Conservation (phyloP, 2,888 invertebrate species). For the Megamerina dolium region DNA sequence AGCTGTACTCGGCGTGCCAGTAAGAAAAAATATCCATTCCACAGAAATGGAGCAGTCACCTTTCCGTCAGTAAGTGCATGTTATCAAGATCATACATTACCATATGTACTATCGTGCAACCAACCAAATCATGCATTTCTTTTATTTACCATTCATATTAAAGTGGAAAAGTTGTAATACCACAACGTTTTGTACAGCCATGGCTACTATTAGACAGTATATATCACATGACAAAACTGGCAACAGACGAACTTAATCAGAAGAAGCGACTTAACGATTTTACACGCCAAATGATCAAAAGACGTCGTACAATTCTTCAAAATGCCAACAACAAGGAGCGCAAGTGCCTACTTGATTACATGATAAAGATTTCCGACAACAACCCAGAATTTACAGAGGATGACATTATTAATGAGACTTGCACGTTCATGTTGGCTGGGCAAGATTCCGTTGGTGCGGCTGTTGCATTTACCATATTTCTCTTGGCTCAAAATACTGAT, state of each 20-base stretch:
- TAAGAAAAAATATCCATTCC: conserved; percentile 35
- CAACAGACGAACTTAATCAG: conserved; percentile 52
- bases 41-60: conserved; percentile 51
- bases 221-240: conserved; percentile 53
- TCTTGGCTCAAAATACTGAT: conserved; percentile 53
- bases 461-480: conserved; percentile 54
- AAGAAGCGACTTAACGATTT: conserved; percentile 50
- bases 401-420: conserved; percentile 57
- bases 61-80: conserved; percentile 52
- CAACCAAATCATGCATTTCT: not conserved
- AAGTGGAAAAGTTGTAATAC: conserved; percentile 54
- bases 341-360: conserved; percentile 52
- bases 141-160: conserved; percentile 12
- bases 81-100: not conserved
- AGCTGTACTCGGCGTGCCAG: conserved; percentile 52
- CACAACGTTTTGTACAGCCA: conserved; percentile 52
- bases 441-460: conserved; percentile 59
- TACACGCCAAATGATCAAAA: conserved; percentile 48
- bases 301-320: conserved; percentile 29
- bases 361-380: conserved; percentile 53
- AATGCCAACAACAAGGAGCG: conserved; percentile 29
- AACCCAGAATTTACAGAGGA: conserved; percentile 53
- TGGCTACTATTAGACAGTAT: conserved; percentile 56
- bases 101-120: not conserved
- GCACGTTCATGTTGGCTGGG: conserved; percentile 61